Base-by-base conservation (phyloP, 2,888 invertebrate genomes). In the Vanessa cardui region DNA sequence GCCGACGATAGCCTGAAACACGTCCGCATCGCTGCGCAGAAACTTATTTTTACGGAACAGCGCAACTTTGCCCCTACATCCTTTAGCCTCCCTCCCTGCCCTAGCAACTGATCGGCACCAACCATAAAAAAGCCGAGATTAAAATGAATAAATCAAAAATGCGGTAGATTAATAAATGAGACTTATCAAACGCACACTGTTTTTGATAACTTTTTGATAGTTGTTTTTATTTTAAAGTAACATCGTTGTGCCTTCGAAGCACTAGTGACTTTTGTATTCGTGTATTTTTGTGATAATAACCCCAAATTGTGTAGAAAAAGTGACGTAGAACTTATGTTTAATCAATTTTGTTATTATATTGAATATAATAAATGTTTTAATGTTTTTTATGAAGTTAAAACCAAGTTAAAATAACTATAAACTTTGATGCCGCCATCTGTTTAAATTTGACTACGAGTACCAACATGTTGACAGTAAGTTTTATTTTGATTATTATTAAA, bases 1-100 rank as follows among this genome's bases (percentile, higher is more conserved):
- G 84, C 83, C 81, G 66, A 69, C 68, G 64, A 58, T 59, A 46
- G 8, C 16, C 59, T 66, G 80, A 85, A 83, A 72, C 76, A 84
- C 73, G 79, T 71, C 3, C 68, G 49, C 58, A 52, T 71, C 3
- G 60, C 71, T 85, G 87, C 87, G 87, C 87, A 86, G 45, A 84
- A 45, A 47, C 18, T 31, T 52, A 45, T 31, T 69, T 26, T 78
- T 73, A 54, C 66, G 52, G 60, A 31, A 72, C 47, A 8, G 80
- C 86, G 86, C 86, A 86, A 71, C 70, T 61, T 68, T 74, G 66
- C 76, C 76, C 76, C 72, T 18, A 39, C 12, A 69, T 73, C 68
- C 39, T 26, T n/a, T 45, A n/a, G 31, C 71, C 75, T 63, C 76
- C 77, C 75, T 75, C 77, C 76, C 73, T 77, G 71, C 73, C 68